These are phyloP conservation scores for Nemopilema nomurai DNA, from an alignment of 30 jellyfish, hydroid and myxozoan genomes.

Conservation along the genomic window DNA sequence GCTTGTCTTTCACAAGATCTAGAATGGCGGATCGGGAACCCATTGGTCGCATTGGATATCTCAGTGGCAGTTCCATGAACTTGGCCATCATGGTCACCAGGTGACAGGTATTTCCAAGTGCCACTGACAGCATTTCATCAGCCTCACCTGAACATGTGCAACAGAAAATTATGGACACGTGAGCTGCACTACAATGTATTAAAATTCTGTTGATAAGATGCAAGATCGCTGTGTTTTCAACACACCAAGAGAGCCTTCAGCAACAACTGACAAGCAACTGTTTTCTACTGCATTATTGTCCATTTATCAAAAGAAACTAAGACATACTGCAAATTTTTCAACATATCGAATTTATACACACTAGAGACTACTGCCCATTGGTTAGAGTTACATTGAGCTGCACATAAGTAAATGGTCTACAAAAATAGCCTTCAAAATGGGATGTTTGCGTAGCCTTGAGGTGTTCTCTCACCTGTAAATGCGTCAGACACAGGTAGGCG, in stretches of 20 bases:
- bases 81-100: conserved; percentile 96
- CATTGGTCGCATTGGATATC: conserved; percentile 94
- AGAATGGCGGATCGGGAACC: conserved; percentile 96
- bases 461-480: conserved; percentile 53
- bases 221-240: no score
- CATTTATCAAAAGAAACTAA: no score
- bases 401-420: no score
- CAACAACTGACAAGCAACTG: no score
- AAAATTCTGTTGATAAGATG: no score
- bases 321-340: no score
- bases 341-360: no score
- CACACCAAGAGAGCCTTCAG: no score
- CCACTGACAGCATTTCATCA: conserved; percentile 94
- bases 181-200: not conserved
- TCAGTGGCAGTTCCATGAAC: conserved; percentile 81
- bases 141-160: conserved; percentile 87
- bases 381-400: no score
- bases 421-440: no score
- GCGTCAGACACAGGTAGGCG: conserved; percentile 91
- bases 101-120: conserved; percentile 92
- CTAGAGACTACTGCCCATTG: no score
- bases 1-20: conserved; percentile 88
- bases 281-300: no score
- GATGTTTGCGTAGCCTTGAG: not conserved
- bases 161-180: not conserved